Evolutionary conservation across 1,140 invertebrate genomes (phyloP), one percentile per base, ranked within the genome.

Genomic region (Camponotus floridanus): DNA sequence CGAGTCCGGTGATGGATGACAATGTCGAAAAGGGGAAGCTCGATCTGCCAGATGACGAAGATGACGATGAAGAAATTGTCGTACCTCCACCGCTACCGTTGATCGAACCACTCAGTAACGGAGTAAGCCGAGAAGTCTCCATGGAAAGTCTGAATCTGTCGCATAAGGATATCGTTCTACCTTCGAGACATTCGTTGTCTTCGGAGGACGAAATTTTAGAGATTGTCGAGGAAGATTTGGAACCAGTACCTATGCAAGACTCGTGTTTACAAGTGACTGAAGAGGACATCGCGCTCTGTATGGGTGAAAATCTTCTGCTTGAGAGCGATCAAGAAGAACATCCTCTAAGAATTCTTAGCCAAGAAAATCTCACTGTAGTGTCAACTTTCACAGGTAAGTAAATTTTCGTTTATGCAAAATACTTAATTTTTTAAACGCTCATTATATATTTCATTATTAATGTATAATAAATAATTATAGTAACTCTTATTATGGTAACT

Each of bases 331-430:
- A 95, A 94, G 97, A 95, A 59, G 97, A 98, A 91, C 98, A 98
- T 96, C 98, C 98, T 1, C 93, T 98, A 31, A 96, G 98, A 89
- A 97, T 98, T 91, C 95, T 98, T 13, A 98, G 98, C 92, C 97
- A 98, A 94, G 98, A 98, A 95, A 98, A 98, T 94, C 95, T 98
- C 80, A 98, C 98, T 11, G 97, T 98, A 36, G 97, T 98, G 9
- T 98, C 98, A 26, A 98, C 97, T 15, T 98, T 98, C 90, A 97
- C 97, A 87, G 96, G 96, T 96, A 88, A 93, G 76, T 74, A 45
- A 78, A 68, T 64, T 15, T 64, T 57, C 8, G 1, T 26, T 7
- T 39, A 70, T 13, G n/a, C 15, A 1, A 0, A 62, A 4, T 64
- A 21, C 4, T 45, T 4, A n/a, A 1, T 76, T 26, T 42, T 18